Base-by-base conservation (phyloP, 2,888 invertebrate species). In the Apodemia zela region DNA sequence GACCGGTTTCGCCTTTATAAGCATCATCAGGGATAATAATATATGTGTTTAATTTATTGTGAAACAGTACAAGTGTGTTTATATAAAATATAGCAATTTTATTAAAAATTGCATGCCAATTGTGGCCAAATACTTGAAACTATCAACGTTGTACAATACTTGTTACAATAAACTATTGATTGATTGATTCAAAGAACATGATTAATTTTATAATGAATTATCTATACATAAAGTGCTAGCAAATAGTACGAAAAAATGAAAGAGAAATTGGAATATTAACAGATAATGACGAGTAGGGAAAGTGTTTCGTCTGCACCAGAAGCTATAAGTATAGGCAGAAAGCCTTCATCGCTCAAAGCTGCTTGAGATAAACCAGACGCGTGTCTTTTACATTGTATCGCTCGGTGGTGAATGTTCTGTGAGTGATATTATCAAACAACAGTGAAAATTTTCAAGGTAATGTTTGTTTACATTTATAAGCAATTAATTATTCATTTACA, bases 301-400 rank as follows among this genome's bases (percentile, higher is more conserved):
- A 88, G 88, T 89, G 84, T 81, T 82, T 84, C 84, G 77, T 72
- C 69, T 33, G 7, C 69, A 66, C 68, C 79, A 81, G 83, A 89
- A 86, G 80, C 82, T 90, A 90, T 89, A 90, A 90, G 89, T 89
- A 89, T 74, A 79, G 78, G 82, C 72, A 69, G 63, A 74, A 75
- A 79, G 78, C 69, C 76, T 81, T 84, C 83, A 77, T 59, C 47
- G 69, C 73, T 74, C 85, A 86, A 86, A 87, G 82, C 84, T 82
- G 69, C 69, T 66, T 70, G 73, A 68, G 71, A 68, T 71, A 75
- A 76, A 74, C 33, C 35, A 62, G 59, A 51, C 18, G 63, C 62
- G 71, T 64, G 66, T 60, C 18, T 42, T 61, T 33, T n/a, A 63
- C 64, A 63, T 66, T 66, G 66, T 65, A 63, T 63, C 61, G 61